Percentiles rank a stretch among this genome's conserved stretches.
Evolutionary conservation across 2,113 vertebrate genomes (phyloP).

Genomic region (Hepsetus odoe): DNA sequence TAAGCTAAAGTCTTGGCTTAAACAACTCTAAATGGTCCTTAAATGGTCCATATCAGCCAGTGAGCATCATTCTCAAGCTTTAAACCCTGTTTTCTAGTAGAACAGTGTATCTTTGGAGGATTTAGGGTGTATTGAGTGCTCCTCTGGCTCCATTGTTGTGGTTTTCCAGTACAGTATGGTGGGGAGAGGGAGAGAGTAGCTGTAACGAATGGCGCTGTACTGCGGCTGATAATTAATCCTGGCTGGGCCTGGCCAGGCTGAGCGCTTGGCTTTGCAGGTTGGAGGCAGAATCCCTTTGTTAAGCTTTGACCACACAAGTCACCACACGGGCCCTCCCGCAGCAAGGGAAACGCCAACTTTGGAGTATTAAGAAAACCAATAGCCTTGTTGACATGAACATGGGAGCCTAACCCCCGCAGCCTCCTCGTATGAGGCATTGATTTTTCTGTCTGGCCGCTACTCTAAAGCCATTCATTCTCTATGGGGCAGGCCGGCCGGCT

Average conservation of each 20-base stretch:
- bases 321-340: slow-evolving; percentile 81
- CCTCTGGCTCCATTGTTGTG: slow-evolving; percentile 4
- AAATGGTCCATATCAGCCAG: background rate
- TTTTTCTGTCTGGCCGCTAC: slow-evolving; percentile 95
- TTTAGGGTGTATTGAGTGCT: background rate
- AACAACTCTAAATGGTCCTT: background rate
- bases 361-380: slow-evolving; percentile 99
- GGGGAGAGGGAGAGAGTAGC: slow-evolving; percentile 58
- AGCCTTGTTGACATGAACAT: slow-evolving; percentile 99
- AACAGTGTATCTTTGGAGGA: slow-evolving; percentile 14
- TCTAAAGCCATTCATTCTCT: slow-evolving; percentile 98
- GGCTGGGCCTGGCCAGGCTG: slow-evolving; percentile 66
- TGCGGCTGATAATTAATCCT: slow-evolving; percentile 79
- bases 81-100: slow-evolving; percentile 1
- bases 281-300: slow-evolving; percentile 88
- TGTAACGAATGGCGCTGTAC: slow-evolving; percentile 75
- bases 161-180: background rate
- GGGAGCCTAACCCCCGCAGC: slow-evolving; percentile 99
- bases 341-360: slow-evolving; percentile 92
- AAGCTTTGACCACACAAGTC: slow-evolving; percentile 93
- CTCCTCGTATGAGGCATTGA: slow-evolving; percentile 99
- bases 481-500: slow-evolving; percentile 87
- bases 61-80: background rate
- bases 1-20: too few species aligned
- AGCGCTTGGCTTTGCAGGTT: slow-evolving; percentile 70